Evolutionary conservation across 2,888 invertebrate species (phyloP).

Genomic region (Melinaea marsaeus): DNA sequence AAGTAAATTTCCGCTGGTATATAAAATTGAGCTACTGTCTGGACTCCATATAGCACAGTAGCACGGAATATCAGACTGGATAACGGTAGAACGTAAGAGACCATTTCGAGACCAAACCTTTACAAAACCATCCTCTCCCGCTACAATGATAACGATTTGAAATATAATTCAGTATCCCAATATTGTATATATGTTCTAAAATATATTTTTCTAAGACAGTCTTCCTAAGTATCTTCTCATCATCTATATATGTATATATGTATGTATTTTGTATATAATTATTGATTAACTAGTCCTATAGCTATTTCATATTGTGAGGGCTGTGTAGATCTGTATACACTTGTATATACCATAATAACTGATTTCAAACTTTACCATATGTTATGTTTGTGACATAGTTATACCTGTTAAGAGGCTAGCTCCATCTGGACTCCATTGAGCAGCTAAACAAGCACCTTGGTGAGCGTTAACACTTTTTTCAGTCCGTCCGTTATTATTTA

Average conservation of each 20-base stretch:
- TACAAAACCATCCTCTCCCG: constrained; percentile 97
- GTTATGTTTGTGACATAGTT: neutral
- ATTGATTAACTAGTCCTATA: too few relatives aligned
- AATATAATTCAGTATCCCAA: too few relatives aligned
- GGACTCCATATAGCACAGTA: constrained; percentile 92
- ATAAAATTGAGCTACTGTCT: constrained; percentile 82
- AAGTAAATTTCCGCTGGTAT: constrained; percentile 82
- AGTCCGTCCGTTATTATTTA: constrained; percentile 92
- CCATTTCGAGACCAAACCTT: constrained; percentile 99
- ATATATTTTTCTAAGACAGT: too few relatives aligned
- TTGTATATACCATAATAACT: too few relatives aligned
- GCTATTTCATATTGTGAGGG: neutral
- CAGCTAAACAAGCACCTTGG: constrained; percentile 91
- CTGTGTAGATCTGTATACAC: too few relatives aligned
- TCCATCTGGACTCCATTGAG: constrained; percentile 97
- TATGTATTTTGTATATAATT: too few relatives aligned
- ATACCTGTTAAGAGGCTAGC: constrained; percentile 93
- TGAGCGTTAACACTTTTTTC: constrained; percentile 97
- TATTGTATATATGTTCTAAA: too few relatives aligned
- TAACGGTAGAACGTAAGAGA: constrained; percentile 92
- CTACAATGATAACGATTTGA: constrained; percentile 59
- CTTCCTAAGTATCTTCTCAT: too few relatives aligned
- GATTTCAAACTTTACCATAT: too few relatives aligned
- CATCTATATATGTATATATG: too few relatives aligned
- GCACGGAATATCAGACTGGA: constrained; percentile 87